These are phyloP conservation scores for Periophthalmodon schlosseri DNA, from an alignment of 2,113 vertebrate genomes.

Conservation along the genomic window DNA sequence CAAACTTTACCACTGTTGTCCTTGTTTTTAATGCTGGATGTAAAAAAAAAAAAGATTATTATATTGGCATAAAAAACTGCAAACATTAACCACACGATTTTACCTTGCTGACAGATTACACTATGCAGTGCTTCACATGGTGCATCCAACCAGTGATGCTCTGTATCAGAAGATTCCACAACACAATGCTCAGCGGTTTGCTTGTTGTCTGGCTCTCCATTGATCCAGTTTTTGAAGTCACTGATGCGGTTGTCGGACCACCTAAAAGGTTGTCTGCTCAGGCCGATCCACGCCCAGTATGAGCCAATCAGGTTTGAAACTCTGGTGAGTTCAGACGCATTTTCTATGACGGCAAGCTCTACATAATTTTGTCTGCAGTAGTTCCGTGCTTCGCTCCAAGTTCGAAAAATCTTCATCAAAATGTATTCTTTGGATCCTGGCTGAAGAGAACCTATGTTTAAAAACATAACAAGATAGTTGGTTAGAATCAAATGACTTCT, in stretches of 20 bases:
- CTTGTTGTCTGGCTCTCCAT: background rate
- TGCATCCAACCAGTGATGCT: no score
- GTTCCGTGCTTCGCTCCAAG: background rate
- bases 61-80: background rate
- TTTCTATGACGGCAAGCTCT: background rate
- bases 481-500: background rate
- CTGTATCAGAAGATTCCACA: background rate
- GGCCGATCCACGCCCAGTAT: background rate
- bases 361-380: background rate
- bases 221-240: background rate
- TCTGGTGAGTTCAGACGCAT: background rate
- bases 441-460: background rate
- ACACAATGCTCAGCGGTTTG: background rate
- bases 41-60: background rate
- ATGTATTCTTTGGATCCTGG: background rate
- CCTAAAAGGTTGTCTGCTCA: background rate
- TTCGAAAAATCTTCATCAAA: background rate
- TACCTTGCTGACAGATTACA: no score
- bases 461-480: background rate
- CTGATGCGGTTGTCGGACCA: slow-evolving; percentile 1
- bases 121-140: no score
- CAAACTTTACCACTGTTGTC: background rate
- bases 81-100: background rate
- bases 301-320: background rate
- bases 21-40: background rate